Percentiles rank a stretch among this genome's conserved stretches.
Conservation (phyloP, 2,888 invertebrate genomes). For the Nymphalis polychloros region DNA sequence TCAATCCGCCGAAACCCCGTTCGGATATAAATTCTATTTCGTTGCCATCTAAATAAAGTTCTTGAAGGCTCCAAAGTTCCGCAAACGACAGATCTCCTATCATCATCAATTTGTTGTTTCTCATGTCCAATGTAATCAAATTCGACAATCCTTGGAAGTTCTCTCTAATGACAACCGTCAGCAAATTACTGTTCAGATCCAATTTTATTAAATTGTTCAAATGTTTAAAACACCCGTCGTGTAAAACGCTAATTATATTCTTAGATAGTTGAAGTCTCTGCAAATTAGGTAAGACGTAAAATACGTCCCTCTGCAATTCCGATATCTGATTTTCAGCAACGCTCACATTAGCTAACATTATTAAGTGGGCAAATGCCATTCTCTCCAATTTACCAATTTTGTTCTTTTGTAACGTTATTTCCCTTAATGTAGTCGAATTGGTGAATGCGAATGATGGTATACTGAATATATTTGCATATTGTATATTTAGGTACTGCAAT, state of each 20-base stretch:
- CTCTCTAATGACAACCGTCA: conserved; percentile 88
- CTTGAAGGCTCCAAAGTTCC: conserved; percentile 88
- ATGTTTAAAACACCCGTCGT: conserved; percentile 91
- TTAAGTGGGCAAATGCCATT: conserved; percentile 88
- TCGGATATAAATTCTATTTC: conserved; percentile 88
- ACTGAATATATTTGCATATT: conserved; percentile 87
- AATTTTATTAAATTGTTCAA: conserved; percentile 88
- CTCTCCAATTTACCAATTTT: conserved; percentile 85
- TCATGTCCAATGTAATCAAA: conserved; percentile 87
- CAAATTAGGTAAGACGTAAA: conserved; percentile 87
- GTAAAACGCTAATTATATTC: conserved; percentile 91
- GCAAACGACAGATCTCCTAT: conserved; percentile 91
- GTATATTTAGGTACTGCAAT: conserved; percentile 85
- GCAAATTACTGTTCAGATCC: conserved; percentile 89
- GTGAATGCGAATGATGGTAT: conserved; percentile 89
- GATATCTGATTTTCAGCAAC: conserved; percentile 89
- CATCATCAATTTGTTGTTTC: conserved; percentile 88
- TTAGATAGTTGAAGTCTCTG: conserved; percentile 90
- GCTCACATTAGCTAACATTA: conserved; percentile 85
- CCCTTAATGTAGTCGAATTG: conserved; percentile 85
- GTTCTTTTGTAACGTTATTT: conserved; percentile 87
- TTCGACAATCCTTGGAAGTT: conserved; percentile 89
- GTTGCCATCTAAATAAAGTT: conserved; percentile 87
- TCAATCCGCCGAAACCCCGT: conserved; percentile 88
- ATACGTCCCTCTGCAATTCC: conserved; percentile 88